Conservation (phyloP, 2,888 invertebrate species). For the Nomada lathburiana region DNA sequence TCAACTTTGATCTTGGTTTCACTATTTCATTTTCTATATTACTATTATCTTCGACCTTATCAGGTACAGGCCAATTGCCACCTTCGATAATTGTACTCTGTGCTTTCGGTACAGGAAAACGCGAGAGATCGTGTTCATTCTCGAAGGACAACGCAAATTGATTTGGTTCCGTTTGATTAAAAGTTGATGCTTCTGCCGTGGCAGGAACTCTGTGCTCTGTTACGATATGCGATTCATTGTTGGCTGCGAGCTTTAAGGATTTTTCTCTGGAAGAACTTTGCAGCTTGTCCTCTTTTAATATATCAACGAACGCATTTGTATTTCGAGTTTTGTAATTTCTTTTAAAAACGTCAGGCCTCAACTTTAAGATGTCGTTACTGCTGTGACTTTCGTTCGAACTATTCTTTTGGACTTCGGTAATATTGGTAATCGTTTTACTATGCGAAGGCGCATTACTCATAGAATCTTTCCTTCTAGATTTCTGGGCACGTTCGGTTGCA, state of each 20-base stretch:
- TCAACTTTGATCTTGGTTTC: not conserved
- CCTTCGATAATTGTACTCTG: conserved; percentile 30
- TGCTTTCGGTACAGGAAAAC: conserved; percentile 12
- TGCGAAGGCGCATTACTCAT: not conserved
- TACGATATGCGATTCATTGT: not conserved
- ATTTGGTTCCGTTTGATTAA: not conserved
- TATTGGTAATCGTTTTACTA: not conserved
- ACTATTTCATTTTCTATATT: not conserved
- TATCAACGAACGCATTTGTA: conserved; percentile 50
- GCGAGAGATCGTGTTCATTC: not conserved
- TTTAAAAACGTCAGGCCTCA: conserved; percentile 37
- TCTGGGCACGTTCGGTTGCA: not conserved
- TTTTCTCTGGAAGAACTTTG: not conserved
- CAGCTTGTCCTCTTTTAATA: not conserved
- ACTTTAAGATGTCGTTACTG: conserved; percentile 44
- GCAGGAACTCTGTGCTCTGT: not conserved
- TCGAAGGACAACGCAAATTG: not conserved
- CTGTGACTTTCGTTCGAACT: conserved; percentile 36
- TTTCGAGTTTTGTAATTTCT: not conserved
- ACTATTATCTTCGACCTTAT: not conserved
- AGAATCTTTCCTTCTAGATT: not conserved
- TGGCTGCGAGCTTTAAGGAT: not conserved
- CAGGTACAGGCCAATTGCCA: not conserved
- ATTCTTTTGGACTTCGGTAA: not conserved
- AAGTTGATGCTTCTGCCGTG: not conserved